A percentile compares a stretch with the other conserved stretches of the same genome.
These are phyloP conservation scores for Harpegnathos saltator DNA, from an alignment of 1,140 invertebrate species.

Conservation along the genomic window DNA sequence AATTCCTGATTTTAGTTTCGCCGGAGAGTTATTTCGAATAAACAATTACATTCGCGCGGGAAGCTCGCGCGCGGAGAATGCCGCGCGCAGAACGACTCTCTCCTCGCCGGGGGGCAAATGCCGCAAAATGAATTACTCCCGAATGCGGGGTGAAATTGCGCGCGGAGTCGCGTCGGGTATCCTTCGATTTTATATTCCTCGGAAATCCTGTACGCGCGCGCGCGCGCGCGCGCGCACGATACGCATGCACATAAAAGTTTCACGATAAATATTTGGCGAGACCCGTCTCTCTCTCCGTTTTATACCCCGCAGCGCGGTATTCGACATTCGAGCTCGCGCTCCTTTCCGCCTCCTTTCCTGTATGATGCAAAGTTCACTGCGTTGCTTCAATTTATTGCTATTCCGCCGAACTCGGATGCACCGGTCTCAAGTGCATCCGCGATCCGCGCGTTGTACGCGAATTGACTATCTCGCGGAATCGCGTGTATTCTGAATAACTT, in stretches of 20 bases:
- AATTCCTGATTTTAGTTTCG: background rate
- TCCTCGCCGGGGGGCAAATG: too few species aligned
- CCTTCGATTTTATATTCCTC: background rate
- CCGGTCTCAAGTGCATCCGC: background rate
- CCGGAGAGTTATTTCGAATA: background rate
- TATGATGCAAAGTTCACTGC: conserved; percentile 5
- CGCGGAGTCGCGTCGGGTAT: background rate
- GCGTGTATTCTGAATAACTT: conserved; percentile 5
- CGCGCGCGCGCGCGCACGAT: background rate
- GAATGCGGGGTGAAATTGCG: background rate
- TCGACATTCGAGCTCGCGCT: background rate
- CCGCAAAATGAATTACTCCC: too few species aligned
- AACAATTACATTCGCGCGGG: background rate
- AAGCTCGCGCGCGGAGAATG: too few species aligned
- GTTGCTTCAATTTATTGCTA: conserved; percentile 13
- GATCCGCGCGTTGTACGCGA: background rate
- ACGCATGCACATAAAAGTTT: background rate
- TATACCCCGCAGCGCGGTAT: background rate
- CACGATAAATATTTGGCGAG: conserved; percentile 36
- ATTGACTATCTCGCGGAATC: background rate
- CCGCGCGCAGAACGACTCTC: too few species aligned
- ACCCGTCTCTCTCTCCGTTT: background rate
- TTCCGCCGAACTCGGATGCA: background rate
- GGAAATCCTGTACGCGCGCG: background rate
- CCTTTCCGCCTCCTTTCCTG: too few species aligned